phyloP scores from a whole-genome alignment of 1,140 invertebrate species.

The Drosophila pectinifera region DNA sequence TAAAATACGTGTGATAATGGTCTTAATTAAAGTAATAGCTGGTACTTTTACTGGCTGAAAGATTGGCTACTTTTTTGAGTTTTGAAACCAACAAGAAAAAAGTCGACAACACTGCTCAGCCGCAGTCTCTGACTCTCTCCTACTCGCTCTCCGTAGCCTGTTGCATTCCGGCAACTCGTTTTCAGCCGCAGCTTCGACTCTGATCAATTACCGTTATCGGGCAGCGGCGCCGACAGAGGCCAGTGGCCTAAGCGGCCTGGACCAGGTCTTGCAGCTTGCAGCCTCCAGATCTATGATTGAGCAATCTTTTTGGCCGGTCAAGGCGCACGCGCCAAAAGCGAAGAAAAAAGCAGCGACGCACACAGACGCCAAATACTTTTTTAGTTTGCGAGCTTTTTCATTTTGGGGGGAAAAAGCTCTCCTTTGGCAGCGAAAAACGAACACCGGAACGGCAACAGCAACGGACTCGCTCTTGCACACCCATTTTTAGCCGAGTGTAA shows the following conservation, averaged over 20 bases:
- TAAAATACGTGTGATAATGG: too few species aligned
- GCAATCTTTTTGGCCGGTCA: slow-evolving; percentile 53
- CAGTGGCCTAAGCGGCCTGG: slow-evolving; percentile 36
- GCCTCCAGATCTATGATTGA: slow-evolving; percentile 57
- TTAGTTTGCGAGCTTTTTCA: slow-evolving; percentile 44
- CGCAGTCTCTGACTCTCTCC: neutral
- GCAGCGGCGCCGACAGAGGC: slow-evolving; percentile 43
- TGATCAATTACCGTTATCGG: slow-evolving; percentile 72
- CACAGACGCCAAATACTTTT: slow-evolving; percentile 18
- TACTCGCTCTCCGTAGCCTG: slow-evolving; percentile 22
- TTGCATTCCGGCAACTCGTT: slow-evolving; percentile 75
- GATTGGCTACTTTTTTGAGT: neutral
- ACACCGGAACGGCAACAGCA: slow-evolving; percentile 11
- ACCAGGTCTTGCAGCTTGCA: slow-evolving; percentile 25
- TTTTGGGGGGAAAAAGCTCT: slow-evolving; percentile 48
- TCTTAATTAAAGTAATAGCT: too few species aligned
- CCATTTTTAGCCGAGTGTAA: slow-evolving; percentile 85
- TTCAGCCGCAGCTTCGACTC: slow-evolving; percentile 50
- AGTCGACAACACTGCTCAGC: slow-evolving; percentile 5
- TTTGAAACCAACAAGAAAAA: neutral
- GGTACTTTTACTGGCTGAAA: neutral
- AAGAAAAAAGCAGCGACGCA: slow-evolving; percentile 13
- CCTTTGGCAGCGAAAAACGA: slow-evolving; percentile 18
- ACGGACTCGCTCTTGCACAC: slow-evolving; percentile 74
- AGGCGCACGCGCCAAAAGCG: slow-evolving; percentile 66